Evolutionary conservation across 1,140 invertebrate species (phyloP).

Genomic region (Magallana ariakensis): DNA sequence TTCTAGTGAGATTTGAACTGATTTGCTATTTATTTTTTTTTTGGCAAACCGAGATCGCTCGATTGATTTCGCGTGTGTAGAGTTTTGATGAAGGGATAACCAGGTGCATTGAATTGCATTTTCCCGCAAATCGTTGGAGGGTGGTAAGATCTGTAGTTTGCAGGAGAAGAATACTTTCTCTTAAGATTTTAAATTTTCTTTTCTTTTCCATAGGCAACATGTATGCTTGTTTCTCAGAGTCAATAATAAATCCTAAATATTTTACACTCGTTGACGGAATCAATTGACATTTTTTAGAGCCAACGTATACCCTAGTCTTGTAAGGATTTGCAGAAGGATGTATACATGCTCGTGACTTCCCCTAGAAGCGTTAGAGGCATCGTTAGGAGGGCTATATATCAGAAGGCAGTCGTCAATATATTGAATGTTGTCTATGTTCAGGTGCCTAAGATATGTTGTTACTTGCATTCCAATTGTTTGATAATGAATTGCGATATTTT

Average conservation of each 20-base stretch:
- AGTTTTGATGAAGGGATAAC: background rate
- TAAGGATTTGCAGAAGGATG: constrained; percentile 10
- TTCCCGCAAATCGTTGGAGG: too few species aligned
- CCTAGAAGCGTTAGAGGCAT: background rate
- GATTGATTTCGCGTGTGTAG: background rate
- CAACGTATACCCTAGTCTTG: background rate
- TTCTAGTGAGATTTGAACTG: background rate
- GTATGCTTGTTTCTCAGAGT: background rate
- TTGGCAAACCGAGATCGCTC: background rate
- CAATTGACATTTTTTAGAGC: background rate
- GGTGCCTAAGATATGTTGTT: background rate
- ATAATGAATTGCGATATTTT: constrained; percentile 46
- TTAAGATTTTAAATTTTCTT: background rate
- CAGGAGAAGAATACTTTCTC: background rate
- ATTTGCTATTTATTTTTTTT: constrained; percentile 9
- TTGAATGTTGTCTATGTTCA: too few species aligned
- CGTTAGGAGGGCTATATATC: background rate
- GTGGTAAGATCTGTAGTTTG: background rate
- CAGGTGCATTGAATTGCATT: background rate
- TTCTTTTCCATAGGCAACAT: background rate
- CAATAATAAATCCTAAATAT: background rate
- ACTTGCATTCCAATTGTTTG: background rate
- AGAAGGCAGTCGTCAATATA: background rate
- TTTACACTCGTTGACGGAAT: background rate
- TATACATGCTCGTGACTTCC: background rate